These are phyloP conservation scores for Plutella xylostella DNA, from an alignment of 2,888 invertebrate species.

Conservation along the genomic window DNA sequence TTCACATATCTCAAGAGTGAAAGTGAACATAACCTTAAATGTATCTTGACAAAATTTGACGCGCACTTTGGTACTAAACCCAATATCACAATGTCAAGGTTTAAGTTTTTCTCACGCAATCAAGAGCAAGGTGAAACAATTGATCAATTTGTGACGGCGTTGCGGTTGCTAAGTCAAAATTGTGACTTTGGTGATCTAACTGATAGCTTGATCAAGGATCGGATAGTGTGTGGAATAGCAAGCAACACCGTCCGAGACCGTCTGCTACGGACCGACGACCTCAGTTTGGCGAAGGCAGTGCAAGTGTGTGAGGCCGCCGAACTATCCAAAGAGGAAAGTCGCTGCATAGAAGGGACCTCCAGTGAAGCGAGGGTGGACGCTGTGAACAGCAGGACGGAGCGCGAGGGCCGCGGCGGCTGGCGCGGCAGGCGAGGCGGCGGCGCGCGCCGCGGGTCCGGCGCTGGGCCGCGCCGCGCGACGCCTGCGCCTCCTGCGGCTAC, in stretches of 20 bases:
- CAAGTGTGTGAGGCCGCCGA: not conserved
- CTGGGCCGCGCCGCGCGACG: not conserved
- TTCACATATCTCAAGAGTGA: not conserved
- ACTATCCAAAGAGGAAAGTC: not conserved
- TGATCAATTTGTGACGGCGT: constrained; percentile 13
- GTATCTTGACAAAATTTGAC: constrained; percentile 12
- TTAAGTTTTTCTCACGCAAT: constrained; percentile 14
- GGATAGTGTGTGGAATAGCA: not conserved
- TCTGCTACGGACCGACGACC: not conserved
- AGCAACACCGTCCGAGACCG: not conserved
- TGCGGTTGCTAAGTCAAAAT: constrained; percentile 11
- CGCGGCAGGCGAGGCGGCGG: not conserved
- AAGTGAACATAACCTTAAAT: constrained; percentile 11
- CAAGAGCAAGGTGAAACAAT: constrained; percentile 12
- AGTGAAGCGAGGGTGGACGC: not conserved
- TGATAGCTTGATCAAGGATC: not conserved
- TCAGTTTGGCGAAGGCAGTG: not conserved
- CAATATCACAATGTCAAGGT: constrained; percentile 12
- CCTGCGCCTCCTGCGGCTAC: not conserved
- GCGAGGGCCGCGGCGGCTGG: not conserved
- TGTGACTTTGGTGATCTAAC: not conserved
- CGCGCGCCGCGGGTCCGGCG: not conserved
- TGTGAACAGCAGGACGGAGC: too few relatives aligned
- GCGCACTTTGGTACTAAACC: constrained; percentile 11
- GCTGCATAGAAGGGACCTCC: not conserved